These are phyloP conservation scores for Drosophila ercepeae DNA, from an alignment of 1,140 invertebrate genomes.

Conservation along the genomic window DNA sequence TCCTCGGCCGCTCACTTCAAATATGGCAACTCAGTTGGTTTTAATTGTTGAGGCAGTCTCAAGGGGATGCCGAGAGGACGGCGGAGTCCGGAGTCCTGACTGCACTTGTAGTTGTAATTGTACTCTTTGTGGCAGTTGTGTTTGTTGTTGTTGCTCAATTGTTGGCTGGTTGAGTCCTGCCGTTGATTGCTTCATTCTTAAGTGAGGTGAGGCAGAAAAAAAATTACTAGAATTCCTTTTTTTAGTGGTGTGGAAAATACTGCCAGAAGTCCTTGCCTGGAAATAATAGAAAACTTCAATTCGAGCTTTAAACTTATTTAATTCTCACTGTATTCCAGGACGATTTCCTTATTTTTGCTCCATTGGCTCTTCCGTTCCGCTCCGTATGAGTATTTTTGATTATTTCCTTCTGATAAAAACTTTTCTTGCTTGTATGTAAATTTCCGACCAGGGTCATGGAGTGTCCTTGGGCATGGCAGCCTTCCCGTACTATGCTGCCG, in stretches of 20 bases:
- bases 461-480: conserved; percentile 24
- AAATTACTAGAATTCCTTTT: neutral
- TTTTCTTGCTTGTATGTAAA: conserved; percentile 35
- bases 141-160: conserved; percentile 48
- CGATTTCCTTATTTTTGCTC: neutral
- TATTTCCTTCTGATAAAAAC: conserved; percentile 41
- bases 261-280: no score
- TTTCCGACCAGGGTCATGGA: conserved; percentile 38
- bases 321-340: neutral
- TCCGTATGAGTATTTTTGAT: conserved; percentile 27
- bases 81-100: neutral
- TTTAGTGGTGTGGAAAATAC: neutral
- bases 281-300: neutral
- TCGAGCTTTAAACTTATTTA: neutral
- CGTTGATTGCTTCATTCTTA: conserved; percentile 39
- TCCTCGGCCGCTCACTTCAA: conserved; percentile 64
- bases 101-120: conserved; percentile 65
- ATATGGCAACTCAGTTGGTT: conserved; percentile 75
- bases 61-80: conserved; percentile 1
- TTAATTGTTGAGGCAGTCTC: conserved; percentile 63
- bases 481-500: neutral
- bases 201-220: neutral
- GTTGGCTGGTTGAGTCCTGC: conserved; percentile 35
- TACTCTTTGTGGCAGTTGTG: conserved; percentile 38
- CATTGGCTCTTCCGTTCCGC: conserved; percentile 6